Evolutionary conservation across 2,797 vertebrate genomes (phyloP).

Genomic region (Prionace glauca): DNA sequence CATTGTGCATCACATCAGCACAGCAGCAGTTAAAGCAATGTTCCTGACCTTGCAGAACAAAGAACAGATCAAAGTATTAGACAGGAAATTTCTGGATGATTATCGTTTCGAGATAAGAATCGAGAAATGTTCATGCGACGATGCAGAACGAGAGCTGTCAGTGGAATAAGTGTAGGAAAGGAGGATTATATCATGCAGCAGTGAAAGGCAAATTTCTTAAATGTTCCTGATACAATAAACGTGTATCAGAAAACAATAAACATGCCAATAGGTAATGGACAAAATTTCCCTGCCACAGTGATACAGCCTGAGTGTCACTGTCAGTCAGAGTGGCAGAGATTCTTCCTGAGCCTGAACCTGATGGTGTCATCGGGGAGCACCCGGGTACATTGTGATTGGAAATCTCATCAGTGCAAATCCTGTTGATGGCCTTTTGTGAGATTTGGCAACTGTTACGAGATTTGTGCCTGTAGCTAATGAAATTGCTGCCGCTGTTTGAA

Average conservation of each 20-base stretch:
- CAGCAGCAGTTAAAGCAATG: background rate
- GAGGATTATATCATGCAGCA: background rate
- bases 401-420: no score
- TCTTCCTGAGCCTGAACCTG: no score
- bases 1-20: background rate
- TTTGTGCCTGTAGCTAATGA: no score
- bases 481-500: no score
- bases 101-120: background rate
- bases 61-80: background rate
- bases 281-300: no score
- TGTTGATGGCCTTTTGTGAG: no score
- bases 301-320: no score
- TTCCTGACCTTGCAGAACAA: background rate
- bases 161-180: background rate
- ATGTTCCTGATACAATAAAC: background rate
- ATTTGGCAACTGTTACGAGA: no score
- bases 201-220: background rate
- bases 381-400: no score
- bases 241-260: background rate
- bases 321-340: no score
- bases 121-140: background rate
- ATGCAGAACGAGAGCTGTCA: background rate
- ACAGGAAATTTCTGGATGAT: background rate
- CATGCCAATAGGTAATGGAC: background rate
- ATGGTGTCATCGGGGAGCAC: no score